These are phyloP conservation scores for Psittacara wagleri DNA, from an alignment of 2,113 vertebrate genomes.

Conservation along the genomic window DNA sequence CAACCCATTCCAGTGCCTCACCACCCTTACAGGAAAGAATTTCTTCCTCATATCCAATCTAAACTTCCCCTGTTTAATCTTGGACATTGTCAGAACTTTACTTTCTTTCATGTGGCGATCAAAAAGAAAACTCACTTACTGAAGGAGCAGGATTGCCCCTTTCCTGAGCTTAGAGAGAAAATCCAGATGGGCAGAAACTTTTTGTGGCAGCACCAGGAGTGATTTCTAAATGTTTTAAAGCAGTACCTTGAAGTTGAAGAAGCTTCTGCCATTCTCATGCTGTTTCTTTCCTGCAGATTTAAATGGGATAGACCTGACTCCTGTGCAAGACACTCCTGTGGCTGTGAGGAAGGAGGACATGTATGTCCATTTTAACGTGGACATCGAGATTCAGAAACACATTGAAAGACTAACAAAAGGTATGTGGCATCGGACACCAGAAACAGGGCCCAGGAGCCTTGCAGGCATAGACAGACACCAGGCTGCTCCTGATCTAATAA, in stretches of 20 bases:
- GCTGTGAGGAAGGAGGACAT: conserved; percentile 93
- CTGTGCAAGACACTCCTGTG: conserved; percentile 94
- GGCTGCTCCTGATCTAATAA: neutral
- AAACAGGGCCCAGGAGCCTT: neutral
- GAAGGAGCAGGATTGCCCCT: neutral
- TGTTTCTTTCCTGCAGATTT: conserved; percentile 77
- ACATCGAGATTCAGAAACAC: conserved; percentile 97
- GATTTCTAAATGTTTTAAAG: neutral
- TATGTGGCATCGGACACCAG: conserved; percentile 34
- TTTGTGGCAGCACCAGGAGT: neutral
- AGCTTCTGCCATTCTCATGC: neutral
- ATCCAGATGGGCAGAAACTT: neutral
- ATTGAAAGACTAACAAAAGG: conserved; percentile 97
- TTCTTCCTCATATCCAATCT: no score
- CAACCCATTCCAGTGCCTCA: no score
- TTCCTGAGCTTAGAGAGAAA: neutral
- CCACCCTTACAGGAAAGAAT: no score
- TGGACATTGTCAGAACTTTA: neutral
- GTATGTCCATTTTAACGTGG: conserved; percentile 92
- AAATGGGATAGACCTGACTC: conserved; percentile 92
- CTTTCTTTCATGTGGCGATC: neutral
- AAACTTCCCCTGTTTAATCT: neutral
- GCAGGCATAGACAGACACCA: neutral
- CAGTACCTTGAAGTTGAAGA: neutral
- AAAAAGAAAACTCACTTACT: neutral